These are phyloP conservation scores for Drosophila planitibia DNA, from an alignment of 2,888 invertebrate species.

Conservation along the genomic window DNA sequence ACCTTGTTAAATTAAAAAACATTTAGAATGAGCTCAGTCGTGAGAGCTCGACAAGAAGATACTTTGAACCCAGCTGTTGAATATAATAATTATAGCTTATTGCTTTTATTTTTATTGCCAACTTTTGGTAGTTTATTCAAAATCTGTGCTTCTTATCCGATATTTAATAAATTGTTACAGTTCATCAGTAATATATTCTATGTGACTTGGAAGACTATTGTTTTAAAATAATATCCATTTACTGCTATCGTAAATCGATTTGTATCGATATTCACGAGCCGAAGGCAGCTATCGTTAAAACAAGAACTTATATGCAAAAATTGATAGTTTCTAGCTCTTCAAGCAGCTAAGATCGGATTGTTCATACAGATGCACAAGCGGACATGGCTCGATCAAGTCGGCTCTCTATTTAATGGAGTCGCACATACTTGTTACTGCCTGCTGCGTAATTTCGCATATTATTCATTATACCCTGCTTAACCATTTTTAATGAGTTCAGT, in stretches of 20 bases:
- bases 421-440: background rate
- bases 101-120: background rate
- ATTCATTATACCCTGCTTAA: background rate
- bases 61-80: background rate
- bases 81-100: background rate
- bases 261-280: too few species aligned
- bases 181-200: background rate
- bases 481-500: background rate
- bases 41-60: background rate
- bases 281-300: too few species aligned
- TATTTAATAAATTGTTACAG: background rate
- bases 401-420: background rate
- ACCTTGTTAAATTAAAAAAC: constrained; percentile 1
- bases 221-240: too few species aligned
- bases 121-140: background rate
- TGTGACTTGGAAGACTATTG: too few species aligned
- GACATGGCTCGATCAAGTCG: background rate
- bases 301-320: background rate
- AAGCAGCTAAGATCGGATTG: background rate
- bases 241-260: background rate
- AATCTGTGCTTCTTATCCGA: background rate
- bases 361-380: background rate
- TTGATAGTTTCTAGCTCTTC: background rate
- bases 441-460: background rate
- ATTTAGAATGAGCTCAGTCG: background rate